These are phyloP conservation scores for Catharus minimus DNA, from an alignment of 2,113 vertebrate species.

Conservation along the genomic window DNA sequence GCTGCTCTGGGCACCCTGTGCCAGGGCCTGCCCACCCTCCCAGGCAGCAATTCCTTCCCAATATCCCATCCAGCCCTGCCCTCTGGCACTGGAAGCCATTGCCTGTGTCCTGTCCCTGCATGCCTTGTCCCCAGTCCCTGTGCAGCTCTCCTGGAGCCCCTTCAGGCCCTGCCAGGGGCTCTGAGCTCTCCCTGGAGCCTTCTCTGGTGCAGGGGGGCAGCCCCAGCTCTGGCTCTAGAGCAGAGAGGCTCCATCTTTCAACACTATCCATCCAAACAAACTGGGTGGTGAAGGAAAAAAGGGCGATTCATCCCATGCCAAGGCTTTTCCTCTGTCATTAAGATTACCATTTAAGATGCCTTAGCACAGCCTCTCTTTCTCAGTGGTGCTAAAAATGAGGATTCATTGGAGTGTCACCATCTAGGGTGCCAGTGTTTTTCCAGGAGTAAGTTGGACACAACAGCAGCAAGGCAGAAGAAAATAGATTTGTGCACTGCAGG, in stretches of 20 bases:
- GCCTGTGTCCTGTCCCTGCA: too few relatives aligned
- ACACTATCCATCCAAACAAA: neutral
- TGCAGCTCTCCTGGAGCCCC: neutral
- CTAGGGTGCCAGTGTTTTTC: neutral
- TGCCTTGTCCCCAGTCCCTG: neutral
- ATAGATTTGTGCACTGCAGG: neutral
- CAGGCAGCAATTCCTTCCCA: too few relatives aligned
- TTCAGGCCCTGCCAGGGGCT: neutral
- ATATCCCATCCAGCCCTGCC: too few relatives aligned
- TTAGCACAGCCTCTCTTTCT: neutral
- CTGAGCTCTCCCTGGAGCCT: neutral
- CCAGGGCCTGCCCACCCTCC: too few relatives aligned
- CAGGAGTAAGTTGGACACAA: neutral
- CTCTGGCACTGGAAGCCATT: too few relatives aligned
- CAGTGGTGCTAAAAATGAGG: neutral
- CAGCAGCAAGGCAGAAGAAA: neutral
- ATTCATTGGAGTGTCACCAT: neutral
- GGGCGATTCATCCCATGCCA: neutral
- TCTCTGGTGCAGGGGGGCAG: neutral
- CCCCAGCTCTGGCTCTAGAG: neutral
- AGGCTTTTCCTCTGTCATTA: neutral
- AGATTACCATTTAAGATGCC: neutral
- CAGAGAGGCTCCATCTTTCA: neutral
- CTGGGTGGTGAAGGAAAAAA: neutral
- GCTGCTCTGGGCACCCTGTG: too few relatives aligned